Conservation (phyloP, 2,797 vertebrate genomes). For the Galago senegalensis region DNA sequence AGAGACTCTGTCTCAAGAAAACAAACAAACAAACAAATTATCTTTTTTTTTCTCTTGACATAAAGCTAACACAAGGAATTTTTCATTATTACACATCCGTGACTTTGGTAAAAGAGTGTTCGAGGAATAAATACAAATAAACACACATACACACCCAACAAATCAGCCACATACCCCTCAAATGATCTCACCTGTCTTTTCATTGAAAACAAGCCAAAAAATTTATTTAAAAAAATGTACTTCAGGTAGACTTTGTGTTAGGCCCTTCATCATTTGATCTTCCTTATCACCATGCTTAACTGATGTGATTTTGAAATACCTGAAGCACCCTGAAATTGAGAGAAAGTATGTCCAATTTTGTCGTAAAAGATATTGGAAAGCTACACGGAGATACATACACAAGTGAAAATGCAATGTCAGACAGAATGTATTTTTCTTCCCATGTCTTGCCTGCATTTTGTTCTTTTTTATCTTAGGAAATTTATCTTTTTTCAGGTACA, state of each 20-base stretch:
- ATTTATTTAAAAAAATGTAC: neutral
- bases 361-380: constrained; percentile 27
- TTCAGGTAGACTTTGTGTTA: neutral
- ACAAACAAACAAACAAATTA: neutral
- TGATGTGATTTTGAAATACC: neutral
- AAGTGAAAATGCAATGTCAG: constrained; percentile 41
- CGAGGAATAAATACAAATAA: constrained; percentile 55
- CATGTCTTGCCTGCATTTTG: neutral
- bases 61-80: constrained; percentile 45
- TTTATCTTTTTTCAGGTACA: neutral
- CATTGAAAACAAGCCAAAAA: constrained; percentile 2
- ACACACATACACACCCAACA: neutral
- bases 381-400: neutral
- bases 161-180: neutral
- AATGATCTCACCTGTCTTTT: neutral
- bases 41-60: neutral
- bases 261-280: neutral
- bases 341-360: neutral
- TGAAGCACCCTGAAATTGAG: neutral
- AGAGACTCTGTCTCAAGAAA: too few relatives aligned
- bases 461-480: constrained; percentile 48
- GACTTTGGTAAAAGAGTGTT: constrained; percentile 6
- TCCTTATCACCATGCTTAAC: neutral
- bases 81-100: constrained; percentile 26
- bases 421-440: neutral